phyloP scores from a whole-genome alignment of 2,113 vertebrate species.

The Clinocottus analis region DNA sequence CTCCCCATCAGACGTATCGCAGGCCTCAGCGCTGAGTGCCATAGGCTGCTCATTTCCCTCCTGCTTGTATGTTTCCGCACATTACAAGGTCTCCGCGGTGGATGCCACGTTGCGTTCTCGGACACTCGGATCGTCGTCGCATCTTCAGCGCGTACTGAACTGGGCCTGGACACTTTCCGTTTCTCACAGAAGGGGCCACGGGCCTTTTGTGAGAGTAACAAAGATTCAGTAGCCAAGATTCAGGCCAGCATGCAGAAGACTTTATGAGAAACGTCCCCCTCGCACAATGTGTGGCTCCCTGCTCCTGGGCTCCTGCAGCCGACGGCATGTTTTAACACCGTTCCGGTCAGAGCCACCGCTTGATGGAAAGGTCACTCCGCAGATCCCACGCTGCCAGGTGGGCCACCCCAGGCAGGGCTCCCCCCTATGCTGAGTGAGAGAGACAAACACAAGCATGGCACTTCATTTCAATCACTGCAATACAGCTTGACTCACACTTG shows the following conservation, averaged over 20 bases:
- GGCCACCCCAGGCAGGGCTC: constrained; percentile 26
- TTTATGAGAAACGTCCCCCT: not conserved
- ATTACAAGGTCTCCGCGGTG: constrained; percentile 36
- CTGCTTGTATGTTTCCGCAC: constrained; percentile 32
- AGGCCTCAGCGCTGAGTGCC: constrained; percentile 31
- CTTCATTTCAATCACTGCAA: constrained; percentile 38
- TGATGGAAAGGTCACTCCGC: constrained; percentile 55
- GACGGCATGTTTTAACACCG: constrained; percentile 46
- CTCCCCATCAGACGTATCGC: constrained; percentile 38
- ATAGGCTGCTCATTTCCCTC: constrained; percentile 24
- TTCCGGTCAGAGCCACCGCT: constrained; percentile 36
- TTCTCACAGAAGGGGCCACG: not conserved
- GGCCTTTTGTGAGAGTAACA: no score
- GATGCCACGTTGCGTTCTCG: no score
- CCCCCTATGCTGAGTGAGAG: constrained; percentile 7
- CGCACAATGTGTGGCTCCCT: constrained; percentile 17
- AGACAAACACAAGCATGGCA: constrained; percentile 24
- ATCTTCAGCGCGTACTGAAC: not conserved
- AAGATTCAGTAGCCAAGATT: not conserved
- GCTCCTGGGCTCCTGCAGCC: constrained; percentile 25
- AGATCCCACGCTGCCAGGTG: constrained; percentile 44
- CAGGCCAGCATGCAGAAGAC: not conserved
- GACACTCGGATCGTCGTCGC: no score
- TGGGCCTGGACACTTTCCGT: constrained; percentile 3
- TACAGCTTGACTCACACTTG: constrained; percentile 29